Evolutionary conservation across 2,113 vertebrate species (phyloP).

Genomic region (Notarius lentiginosus): DNA sequence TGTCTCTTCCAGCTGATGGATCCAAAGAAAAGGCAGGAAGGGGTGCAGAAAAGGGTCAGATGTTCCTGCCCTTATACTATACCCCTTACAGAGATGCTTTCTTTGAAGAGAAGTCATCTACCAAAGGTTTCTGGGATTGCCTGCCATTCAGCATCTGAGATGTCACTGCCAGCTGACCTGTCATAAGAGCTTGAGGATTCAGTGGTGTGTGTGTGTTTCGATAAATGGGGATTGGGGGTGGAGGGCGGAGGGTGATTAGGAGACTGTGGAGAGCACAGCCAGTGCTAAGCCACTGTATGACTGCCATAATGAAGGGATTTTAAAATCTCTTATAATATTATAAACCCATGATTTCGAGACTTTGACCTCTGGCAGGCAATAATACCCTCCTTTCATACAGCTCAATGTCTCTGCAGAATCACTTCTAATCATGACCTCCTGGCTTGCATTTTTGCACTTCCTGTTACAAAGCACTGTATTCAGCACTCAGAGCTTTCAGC

Average conservation of each 20-base stretch:
- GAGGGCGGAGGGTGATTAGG: constrained; percentile 66
- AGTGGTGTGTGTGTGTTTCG: not conserved
- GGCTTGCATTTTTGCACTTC: constrained; percentile 82
- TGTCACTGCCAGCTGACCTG: constrained; percentile 91
- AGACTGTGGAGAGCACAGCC: constrained; percentile 39
- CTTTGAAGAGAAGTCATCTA: constrained; percentile 77
- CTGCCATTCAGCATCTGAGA: constrained; percentile 76
- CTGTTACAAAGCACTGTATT: constrained; percentile 88
- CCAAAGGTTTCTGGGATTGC: constrained; percentile 81
- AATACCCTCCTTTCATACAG: constrained; percentile 89
- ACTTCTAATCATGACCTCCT: constrained; percentile 78
- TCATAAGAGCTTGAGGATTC: constrained; percentile 77
- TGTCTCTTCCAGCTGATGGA: constrained; percentile 58
- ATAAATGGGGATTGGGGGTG: not conserved
- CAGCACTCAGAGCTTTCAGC: constrained; percentile 80
- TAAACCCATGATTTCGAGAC: constrained; percentile 91
- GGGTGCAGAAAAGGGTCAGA: constrained; percentile 71
- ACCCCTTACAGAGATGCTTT: constrained; percentile 57
- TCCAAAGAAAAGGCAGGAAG: constrained; percentile 35
- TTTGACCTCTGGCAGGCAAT: constrained; percentile 92
- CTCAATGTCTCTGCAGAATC: constrained; percentile 71
- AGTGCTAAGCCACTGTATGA: constrained; percentile 70
- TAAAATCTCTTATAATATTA: constrained; percentile 94
- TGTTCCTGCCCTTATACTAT: constrained; percentile 71
- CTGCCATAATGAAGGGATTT: constrained; percentile 89